Evolutionary conservation across 1,140 invertebrate genomes (phyloP).

Genomic region (Batillaria attramentaria): DNA sequence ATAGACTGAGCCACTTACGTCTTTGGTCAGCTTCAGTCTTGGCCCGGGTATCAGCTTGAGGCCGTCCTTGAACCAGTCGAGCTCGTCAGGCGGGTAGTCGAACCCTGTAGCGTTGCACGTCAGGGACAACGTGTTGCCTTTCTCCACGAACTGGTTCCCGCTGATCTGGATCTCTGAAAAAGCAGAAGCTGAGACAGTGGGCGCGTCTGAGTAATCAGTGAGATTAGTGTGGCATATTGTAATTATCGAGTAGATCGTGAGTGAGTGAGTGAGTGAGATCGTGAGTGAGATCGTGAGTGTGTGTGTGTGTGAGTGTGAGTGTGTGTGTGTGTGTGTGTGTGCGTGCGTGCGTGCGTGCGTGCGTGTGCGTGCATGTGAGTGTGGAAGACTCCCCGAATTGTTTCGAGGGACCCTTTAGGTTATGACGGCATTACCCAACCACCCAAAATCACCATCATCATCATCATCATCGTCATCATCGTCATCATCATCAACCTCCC

Average conservation of each 20-base stretch:
- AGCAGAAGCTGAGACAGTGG: too few relatives aligned
- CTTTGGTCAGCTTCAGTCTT: slow-evolving; percentile 14
- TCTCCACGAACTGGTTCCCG: slow-evolving; percentile 56
- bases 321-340: slow-evolving; percentile 18
- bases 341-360: background rate
- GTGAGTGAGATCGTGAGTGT: slow-evolving; percentile 4
- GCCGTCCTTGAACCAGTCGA: slow-evolving; percentile 67
- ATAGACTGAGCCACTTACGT: slow-evolving; percentile 17
- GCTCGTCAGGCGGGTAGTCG: slow-evolving; percentile 56
- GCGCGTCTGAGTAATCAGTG: too few relatives aligned
- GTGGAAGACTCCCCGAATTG: too few relatives aligned
- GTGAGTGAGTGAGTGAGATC: background rate
- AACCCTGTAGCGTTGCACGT: slow-evolving; percentile 60
- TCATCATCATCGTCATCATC: too few relatives aligned
- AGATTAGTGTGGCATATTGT: background rate
- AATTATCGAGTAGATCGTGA: background rate
- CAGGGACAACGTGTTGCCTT: slow-evolving; percentile 49
- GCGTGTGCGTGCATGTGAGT: background rate
- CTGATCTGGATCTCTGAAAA: slow-evolving; percentile 55
- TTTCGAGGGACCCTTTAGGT: too few relatives aligned
- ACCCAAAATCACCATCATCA: too few relatives aligned
- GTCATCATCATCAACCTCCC: too few relatives aligned
- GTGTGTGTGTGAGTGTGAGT: slow-evolving; percentile 11
- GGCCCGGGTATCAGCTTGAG: slow-evolving; percentile 44
- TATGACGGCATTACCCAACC: too few relatives aligned